Evolutionary conservation across 2,888 invertebrate genomes (phyloP).

Genomic region (Pelosia muscerda): DNA sequence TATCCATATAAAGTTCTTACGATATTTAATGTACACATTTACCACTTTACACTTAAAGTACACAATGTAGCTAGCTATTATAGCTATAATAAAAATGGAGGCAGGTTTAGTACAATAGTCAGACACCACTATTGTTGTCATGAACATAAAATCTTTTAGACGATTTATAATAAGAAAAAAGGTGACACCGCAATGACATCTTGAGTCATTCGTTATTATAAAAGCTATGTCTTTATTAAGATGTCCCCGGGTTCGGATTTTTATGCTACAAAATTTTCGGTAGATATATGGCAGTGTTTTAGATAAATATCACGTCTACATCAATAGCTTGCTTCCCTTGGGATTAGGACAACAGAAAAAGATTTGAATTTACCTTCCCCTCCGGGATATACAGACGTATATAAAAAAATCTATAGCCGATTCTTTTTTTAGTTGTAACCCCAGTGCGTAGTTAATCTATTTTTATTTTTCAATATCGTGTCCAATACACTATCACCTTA

Average conservation of each 20-base stretch:
- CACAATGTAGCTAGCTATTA: slow-evolving; percentile 53
- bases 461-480: background rate
- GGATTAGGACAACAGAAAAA: background rate
- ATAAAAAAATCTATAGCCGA: background rate
- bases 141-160: slow-evolving; percentile 44
- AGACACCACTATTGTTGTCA: slow-evolving; percentile 44
- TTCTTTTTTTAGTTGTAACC: background rate
- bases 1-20: slow-evolving; percentile 40
- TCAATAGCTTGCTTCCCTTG: background rate
- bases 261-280: background rate
- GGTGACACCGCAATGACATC: slow-evolving; percentile 26
- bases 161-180: slow-evolving; percentile 42
- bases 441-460: background rate
- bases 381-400: too few species aligned
- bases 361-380: background rate
- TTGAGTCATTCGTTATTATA: slow-evolving; percentile 23
- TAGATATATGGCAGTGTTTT: too few species aligned
- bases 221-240: background rate
- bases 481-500: slow-evolving; percentile 15
- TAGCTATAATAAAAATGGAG: slow-evolving; percentile 52
- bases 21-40: slow-evolving; percentile 40
- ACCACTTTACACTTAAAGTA: slow-evolving; percentile 44
- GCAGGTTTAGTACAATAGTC: slow-evolving; percentile 46
- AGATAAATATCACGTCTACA: too few species aligned
- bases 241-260: background rate